Percentiles rank a stretch among this genome's conserved stretches.
Evolutionary conservation across 2,113 vertebrate species (phyloP).

Genomic region (Scortum barcoo): DNA sequence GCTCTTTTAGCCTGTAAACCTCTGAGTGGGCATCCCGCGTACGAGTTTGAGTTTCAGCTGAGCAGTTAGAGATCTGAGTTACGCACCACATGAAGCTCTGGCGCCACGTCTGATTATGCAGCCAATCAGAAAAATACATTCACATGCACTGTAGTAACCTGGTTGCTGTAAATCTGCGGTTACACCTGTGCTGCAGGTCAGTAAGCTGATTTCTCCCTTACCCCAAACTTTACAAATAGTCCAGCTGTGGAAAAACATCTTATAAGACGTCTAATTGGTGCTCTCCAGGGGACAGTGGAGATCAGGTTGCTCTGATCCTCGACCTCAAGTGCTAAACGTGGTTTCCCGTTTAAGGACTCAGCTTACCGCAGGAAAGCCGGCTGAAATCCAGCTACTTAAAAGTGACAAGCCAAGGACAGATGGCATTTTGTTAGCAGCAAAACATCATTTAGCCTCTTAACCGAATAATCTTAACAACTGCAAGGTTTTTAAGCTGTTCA

Average conservation of each 20-base stretch:
- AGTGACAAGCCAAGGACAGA: neutral
- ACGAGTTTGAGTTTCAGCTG: neutral
- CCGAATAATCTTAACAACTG: neutral
- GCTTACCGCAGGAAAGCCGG: neutral
- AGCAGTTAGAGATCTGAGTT: neutral
- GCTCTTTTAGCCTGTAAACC: slow-evolving; percentile 25
- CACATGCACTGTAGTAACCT: neutral
- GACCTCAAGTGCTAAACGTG: neutral
- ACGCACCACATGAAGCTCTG: too few species aligned
- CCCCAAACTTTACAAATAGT: too few species aligned
- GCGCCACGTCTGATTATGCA: too few species aligned
- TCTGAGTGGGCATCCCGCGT: neutral
- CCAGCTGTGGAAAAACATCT: neutral
- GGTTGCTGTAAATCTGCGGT: neutral
- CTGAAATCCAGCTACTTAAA: neutral
- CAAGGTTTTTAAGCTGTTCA: neutral
- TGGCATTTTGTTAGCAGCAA: neutral
- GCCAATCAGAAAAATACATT: too few species aligned
- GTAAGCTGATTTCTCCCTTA: neutral
- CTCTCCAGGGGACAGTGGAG: neutral
- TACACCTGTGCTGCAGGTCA: neutral
- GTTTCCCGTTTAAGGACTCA: neutral
- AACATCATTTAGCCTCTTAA: neutral
- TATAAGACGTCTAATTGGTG: too few species aligned
- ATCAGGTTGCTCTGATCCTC: neutral